phyloP scores from a whole-genome alignment of 2,888 invertebrate species.

The Drosophila tripunctata region DNA sequence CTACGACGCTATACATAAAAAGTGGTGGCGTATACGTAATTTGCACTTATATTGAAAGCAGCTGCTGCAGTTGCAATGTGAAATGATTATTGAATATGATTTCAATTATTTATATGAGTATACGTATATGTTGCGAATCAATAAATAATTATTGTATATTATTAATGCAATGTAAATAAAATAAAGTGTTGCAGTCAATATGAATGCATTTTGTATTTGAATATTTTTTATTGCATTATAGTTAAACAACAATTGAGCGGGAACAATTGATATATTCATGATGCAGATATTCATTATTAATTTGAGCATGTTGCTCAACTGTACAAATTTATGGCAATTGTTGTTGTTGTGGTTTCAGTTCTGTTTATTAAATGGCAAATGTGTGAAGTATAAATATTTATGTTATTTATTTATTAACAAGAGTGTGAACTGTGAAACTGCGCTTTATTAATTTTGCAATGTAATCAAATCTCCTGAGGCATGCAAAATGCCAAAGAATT shows the following conservation, averaged over 20 bases:
- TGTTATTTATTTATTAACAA: conserved; percentile 59
- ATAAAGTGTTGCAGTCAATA: conserved; percentile 31
- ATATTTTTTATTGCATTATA: not conserved
- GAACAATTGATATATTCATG: conserved; percentile 37
- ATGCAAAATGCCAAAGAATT: conserved; percentile 27
- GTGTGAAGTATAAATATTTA: conserved; percentile 61
- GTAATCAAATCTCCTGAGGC: conserved; percentile 18
- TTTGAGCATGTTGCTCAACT: not conserved
- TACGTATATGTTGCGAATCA: conserved; percentile 32
- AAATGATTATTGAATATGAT: not conserved
- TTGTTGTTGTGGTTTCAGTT: conserved; percentile 12
- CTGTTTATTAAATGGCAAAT: conserved; percentile 54
- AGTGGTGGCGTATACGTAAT: conserved; percentile 19
- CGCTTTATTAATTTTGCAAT: conserved; percentile 42
- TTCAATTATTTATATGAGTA: conserved; percentile 35
- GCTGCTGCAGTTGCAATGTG: not conserved
- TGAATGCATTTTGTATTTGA: not conserved
- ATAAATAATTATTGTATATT: conserved; percentile 51
- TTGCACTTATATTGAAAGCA: not conserved
- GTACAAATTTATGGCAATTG: not conserved
- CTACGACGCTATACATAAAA: conserved; percentile 10
- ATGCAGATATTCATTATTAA: conserved; percentile 17
- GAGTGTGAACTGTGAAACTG: conserved; percentile 25
- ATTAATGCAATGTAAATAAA: conserved; percentile 24
- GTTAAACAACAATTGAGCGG: conserved; percentile 34